These are phyloP conservation scores for Lithophane leautieri DNA, from an alignment of 2,888 invertebrate species.

Conservation along the genomic window DNA sequence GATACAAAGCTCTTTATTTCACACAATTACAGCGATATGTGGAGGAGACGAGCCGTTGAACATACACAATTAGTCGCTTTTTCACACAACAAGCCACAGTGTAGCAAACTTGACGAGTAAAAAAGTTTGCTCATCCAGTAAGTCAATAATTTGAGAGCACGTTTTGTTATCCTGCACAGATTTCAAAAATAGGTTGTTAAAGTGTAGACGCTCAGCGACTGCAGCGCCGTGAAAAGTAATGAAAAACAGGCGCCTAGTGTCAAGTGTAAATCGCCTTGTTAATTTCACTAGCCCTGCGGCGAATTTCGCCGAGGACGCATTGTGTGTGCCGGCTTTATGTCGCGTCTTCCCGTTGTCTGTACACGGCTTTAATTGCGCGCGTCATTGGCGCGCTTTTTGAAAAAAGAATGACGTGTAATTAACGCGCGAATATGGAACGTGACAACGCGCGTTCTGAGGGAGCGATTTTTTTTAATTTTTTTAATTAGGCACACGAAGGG, in stretches of 20 bases:
- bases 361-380: slow-evolving; percentile 90
- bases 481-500: slow-evolving; percentile 85
- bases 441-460: slow-evolving; percentile 89
- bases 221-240: slow-evolving; percentile 82
- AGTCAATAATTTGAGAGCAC: slow-evolving; percentile 49
- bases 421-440: slow-evolving; percentile 90
- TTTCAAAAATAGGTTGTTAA: slow-evolving; percentile 73
- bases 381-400: slow-evolving; percentile 90
- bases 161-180: slow-evolving; percentile 67
- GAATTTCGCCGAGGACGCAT: slow-evolving; percentile 90
- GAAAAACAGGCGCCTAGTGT: slow-evolving; percentile 88
- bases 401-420: slow-evolving; percentile 91
- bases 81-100: slow-evolving; percentile 73
- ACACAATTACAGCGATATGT: slow-evolving; percentile 86
- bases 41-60: slow-evolving; percentile 76
- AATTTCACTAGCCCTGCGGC: slow-evolving; percentile 90
- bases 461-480: slow-evolving; percentile 85
- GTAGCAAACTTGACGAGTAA: slow-evolving; percentile 57
- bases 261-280: slow-evolving; percentile 91
- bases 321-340: slow-evolving; percentile 90
- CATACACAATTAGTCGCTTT: slow-evolving; percentile 74
- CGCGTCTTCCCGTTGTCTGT: slow-evolving; percentile 90
- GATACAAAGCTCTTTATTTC: slow-evolving; percentile 87
- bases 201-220: slow-evolving; percentile 73
- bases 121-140: slow-evolving; percentile 59